Evolutionary conservation across 2,113 vertebrate genomes (phyloP), one percentile per base, ranked within the genome.

Genomic region (Dromas ardeola): DNA sequence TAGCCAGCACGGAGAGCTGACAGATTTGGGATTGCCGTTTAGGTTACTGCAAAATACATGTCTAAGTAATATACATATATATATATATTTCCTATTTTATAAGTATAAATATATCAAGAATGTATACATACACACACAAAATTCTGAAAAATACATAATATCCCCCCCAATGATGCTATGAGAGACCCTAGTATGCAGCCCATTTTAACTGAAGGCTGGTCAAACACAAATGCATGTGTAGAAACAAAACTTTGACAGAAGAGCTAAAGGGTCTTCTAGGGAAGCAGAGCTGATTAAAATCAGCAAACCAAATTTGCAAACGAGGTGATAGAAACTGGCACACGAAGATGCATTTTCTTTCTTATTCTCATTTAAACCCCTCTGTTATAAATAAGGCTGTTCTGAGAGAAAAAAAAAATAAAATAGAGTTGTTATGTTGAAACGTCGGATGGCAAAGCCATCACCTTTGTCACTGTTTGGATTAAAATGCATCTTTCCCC

Each of bases 11-110:
- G 18, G n/a, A 78, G 22, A 70, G 32, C 50, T 81, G 69, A 45
- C 6, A 80, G 53, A 3, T 45, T 34, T 45, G 55, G 30, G 49
- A 38, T 29, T 55, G 55, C 11, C 29, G 29, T 43, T 80, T 58
- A 76, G 11, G 25, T 23, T 55, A 22, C 26, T 62, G 17, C 11
- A 90, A 83, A 90, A 73, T 6, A 34, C 2, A 5, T 14, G 34
- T 5, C 0, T 3, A 73, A 78, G 27, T 27, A 73, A 53, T 19
- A n/a, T 2, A 47, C 3, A 5, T 7, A 5, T 22, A 4, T 10
- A 5, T 7, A 5, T 22, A 4, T 10, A 22, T 36, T 82, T 34
- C 7, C 6, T 38, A 19, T 67, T 93, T 93, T 43, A 16, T 8
- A 22, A 3, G 1, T 36, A 30, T 29, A 77, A 88, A 70, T 38